Evolutionary conservation across 2,888 invertebrate species (phyloP), one percentile per base, ranked within the genome.

Genomic region (Clunio marinus): DNA sequence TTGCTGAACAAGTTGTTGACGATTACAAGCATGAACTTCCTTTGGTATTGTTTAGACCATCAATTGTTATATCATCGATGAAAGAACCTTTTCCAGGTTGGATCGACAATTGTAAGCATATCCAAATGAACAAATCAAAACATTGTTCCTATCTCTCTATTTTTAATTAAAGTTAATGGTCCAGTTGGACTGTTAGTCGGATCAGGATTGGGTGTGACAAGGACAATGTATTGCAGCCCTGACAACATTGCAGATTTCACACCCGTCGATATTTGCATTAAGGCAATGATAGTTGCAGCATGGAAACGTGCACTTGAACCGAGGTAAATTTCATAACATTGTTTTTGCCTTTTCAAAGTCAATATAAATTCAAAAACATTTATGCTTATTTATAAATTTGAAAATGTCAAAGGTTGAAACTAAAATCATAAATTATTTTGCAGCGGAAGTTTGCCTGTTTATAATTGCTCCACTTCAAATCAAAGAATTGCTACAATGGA

Each of bases 201-300:
- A 0, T 82, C 84, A 63, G 89, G 89, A 0, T 88, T 75, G 65
- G 86, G 94, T 10, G 83, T 94, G 1, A 77, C 93, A 71, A 83
- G 91, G 5, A 85, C 87, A 4, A 74, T 87, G 71, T 84, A 85
- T 71, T 83, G 84, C 0, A 81, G 87, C 69, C 81, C 83, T 0
- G 76, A 83, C 1, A 76, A 85, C 0, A 79, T 82, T 2, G 82
- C 87, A 0, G 93, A 95, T 76, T 89, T 87, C 70, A 85, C 93
- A 60, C 91, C 95, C 0, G 92, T 91, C 0, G 95, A 95, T 74
- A 74, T 89, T 0, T 86, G 87, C 0, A 86, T 89, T 37, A 91
- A 88, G 75, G 83, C 84, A 32, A 82, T 92, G 75, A 81, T 93
- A 3, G 80, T 84, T 0, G 83, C 87, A 0, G 84, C 85, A 0